A percentile compares a stretch with the other conserved stretches of the same genome.
phyloP scores from a whole-genome alignment of 2,797 vertebrate species.

The Enteromius radiatus region DNA sequence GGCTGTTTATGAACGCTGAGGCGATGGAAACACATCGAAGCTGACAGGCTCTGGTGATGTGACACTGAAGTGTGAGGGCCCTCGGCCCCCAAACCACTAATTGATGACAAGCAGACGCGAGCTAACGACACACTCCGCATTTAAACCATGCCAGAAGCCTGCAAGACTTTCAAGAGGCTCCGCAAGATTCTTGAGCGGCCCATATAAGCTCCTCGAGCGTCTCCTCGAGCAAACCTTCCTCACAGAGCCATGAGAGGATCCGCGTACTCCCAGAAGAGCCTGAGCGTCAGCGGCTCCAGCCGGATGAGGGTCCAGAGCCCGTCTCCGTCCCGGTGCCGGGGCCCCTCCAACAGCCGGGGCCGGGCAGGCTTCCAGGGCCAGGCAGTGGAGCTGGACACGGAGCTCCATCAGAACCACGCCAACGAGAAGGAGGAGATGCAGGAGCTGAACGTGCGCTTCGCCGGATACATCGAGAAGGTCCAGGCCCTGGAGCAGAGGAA shows the following conservation, averaged over 20 bases:
- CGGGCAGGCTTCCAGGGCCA: conserved; percentile 69
- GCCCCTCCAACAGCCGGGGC: conserved; percentile 70
- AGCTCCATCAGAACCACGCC: conserved; percentile 77
- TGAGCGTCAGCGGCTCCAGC: conserved; percentile 61
- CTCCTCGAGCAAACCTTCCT: not conserved
- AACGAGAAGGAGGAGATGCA: conserved; percentile 85
- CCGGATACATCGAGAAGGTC: conserved; percentile 79
- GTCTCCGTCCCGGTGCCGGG: conserved; percentile 74
- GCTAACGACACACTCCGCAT: conserved; percentile 74
- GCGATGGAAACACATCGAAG: not conserved
- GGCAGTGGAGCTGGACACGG: conserved; percentile 69
- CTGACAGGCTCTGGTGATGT: conserved; percentile 51
- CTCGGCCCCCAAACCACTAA: conserved; percentile 37
- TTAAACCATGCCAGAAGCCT: conserved; percentile 74
- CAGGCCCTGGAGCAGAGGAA: conserved; percentile 79
- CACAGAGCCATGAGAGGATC: conserved; percentile 55
- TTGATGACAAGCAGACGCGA: conserved; percentile 68
- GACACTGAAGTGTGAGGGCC: conserved; percentile 54
- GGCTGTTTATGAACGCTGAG: not conserved
- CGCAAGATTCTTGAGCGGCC: conserved; percentile 74
- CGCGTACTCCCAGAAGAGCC: conserved; percentile 64
- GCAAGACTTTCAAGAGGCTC: conserved; percentile 72
- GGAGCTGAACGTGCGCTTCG: conserved; percentile 77
- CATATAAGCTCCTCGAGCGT: conserved; percentile 70
- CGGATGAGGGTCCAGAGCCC: conserved; percentile 73